Conservation (phyloP, 2,888 invertebrate species). For the Imbricaverruca yamaguchii region DNA sequence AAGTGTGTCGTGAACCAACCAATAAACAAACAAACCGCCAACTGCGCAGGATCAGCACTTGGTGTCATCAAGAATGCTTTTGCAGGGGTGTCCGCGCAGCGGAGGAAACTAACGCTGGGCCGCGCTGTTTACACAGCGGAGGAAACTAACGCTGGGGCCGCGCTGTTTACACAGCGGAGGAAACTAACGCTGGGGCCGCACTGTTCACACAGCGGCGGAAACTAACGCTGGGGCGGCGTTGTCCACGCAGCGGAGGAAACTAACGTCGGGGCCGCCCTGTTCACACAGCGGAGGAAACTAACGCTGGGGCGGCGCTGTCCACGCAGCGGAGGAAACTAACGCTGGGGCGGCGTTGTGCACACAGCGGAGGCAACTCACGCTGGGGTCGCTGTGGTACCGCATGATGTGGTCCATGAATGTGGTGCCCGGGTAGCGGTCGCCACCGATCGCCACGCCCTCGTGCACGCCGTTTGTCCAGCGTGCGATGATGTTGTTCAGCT, state of each 20-base stretch:
- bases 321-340: no score
- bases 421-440: constrained; percentile 95
- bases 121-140: constrained; percentile 41
- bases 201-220: constrained; percentile 42
- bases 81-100: no score
- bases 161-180: constrained; percentile 29
- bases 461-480: constrained; percentile 94
- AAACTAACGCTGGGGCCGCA: no score
- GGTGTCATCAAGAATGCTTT: no score
- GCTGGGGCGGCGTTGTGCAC: constrained; percentile 35
- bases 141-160: constrained; percentile 49
- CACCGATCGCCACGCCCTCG: constrained; percentile 97
- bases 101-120: no score
- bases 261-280: no score
- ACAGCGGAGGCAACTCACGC: constrained; percentile 46
- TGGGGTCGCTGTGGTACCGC: constrained; percentile 59
- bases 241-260: no score
- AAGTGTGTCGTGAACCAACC: no score
- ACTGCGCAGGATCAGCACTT: no score
- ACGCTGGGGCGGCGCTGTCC: constrained; percentile 52
- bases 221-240: constrained; percentile 50
- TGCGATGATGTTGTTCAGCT: constrained; percentile 94
- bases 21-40: no score
- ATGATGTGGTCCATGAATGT: constrained; percentile 96
- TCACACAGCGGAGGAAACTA: constrained; percentile 44